Conservation (phyloP, 2,888 invertebrate species). For the Pandemis heparana region DNA sequence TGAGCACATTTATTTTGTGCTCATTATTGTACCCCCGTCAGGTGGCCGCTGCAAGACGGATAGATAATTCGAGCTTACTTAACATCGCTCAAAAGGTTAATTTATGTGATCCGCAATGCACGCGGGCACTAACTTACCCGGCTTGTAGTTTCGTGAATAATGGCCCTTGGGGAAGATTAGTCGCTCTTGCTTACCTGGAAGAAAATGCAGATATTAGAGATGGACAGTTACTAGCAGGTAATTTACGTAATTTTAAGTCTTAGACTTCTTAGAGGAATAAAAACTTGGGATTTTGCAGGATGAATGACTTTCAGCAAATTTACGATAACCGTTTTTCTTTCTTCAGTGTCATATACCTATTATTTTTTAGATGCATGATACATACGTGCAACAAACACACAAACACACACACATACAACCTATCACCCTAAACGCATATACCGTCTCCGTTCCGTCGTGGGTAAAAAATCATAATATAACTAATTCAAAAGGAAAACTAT, state of each 20-base stretch:
- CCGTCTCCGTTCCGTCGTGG: too few relatives aligned
- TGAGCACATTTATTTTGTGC: neutral
- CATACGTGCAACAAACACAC: too few relatives aligned
- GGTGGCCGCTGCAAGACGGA: constrained; percentile 26
- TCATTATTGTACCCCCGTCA: constrained; percentile 31
- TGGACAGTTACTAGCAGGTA: constrained; percentile 1
- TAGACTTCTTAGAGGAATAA: neutral
- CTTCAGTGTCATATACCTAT: too few relatives aligned
- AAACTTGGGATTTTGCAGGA: neutral
- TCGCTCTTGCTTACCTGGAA: constrained; percentile 40
- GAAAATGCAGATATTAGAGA: constrained; percentile 35
- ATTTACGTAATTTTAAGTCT: neutral
- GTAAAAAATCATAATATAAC: too few relatives aligned
- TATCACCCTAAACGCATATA: too few relatives aligned
- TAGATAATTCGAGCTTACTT: constrained; percentile 41
- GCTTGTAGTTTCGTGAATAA: constrained; percentile 41
- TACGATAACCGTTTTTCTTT: too few relatives aligned
- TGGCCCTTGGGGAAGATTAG: constrained; percentile 33
- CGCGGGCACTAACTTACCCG: constrained; percentile 41
- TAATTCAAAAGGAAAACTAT: too few relatives aligned
- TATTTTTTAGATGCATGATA: too few relatives aligned
- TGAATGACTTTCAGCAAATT: too few relatives aligned
- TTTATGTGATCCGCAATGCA: constrained; percentile 41
- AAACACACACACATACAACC: too few relatives aligned
- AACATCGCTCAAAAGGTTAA: constrained; percentile 42